phyloP scores from a whole-genome alignment of 2,797 vertebrate species.

The Crenuchus spilurus region DNA sequence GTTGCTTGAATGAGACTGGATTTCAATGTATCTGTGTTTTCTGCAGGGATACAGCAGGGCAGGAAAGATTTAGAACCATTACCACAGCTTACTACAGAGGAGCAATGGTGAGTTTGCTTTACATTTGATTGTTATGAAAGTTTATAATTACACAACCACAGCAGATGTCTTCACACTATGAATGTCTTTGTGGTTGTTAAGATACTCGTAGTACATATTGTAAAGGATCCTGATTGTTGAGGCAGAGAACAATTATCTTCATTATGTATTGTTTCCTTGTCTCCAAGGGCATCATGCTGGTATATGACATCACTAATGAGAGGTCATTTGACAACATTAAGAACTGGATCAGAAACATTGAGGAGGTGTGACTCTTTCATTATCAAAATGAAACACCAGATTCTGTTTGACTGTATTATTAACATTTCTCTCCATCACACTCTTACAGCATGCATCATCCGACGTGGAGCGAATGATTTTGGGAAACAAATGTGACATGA shows the following conservation, averaged over 20 bases:
- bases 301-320: constrained; percentile 97
- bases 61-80: constrained; percentile 97
- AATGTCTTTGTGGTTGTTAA: no score
- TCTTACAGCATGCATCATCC: constrained; percentile 89
- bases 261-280: no score
- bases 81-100: constrained; percentile 97
- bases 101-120: constrained; percentile 86
- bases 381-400: neutral
- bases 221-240: no score
- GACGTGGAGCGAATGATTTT: constrained; percentile 97
- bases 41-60: constrained; percentile 93
- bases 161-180: no score
- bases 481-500: constrained; percentile 98
- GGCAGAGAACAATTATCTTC: no score
- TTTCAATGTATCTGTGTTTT: constrained; percentile 19
- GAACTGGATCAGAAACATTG: constrained; percentile 98
- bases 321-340: constrained; percentile 99
- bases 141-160: no score
- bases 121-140: no score
- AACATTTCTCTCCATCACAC: neutral
- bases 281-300: constrained; percentile 93
- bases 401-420: neutral
- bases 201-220: no score
- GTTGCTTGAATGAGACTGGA: neutral
- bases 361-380: neutral